Evolutionary conservation across 2,113 vertebrate genomes (phyloP).

Genomic region (Pyxicephalus adspersus): DNA sequence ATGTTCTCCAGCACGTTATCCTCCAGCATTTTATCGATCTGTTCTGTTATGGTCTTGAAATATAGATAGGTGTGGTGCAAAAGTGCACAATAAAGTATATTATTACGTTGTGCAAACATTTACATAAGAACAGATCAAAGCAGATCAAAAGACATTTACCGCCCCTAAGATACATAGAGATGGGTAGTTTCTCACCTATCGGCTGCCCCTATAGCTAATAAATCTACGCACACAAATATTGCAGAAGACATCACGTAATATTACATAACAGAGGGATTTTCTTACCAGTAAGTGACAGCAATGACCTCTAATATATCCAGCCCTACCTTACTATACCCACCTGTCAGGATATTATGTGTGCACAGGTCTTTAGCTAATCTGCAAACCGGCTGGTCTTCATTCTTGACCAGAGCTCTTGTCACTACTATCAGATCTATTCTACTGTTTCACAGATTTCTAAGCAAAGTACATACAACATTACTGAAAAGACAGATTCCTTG

Average conservation of each 20-base stretch:
- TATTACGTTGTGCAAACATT: too few species aligned
- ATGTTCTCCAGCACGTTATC: too few species aligned
- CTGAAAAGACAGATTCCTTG: not conserved
- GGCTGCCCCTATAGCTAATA: not conserved
- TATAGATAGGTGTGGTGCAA: too few species aligned
- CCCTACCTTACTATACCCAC: slow-evolving; percentile 20
- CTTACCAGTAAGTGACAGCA: not conserved
- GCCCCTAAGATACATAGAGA: too few species aligned
- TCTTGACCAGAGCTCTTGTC: slow-evolving; percentile 10
- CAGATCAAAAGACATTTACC: too few species aligned
- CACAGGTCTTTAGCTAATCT: slow-evolving; percentile 3
- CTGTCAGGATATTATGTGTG: not conserved
- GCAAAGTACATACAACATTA: slow-evolving; percentile 8
- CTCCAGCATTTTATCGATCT: too few species aligned
- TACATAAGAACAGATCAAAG: too few species aligned
- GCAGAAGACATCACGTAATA: not conserved
- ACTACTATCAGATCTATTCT: not conserved
- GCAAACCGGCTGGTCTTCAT: slow-evolving; percentile 41
- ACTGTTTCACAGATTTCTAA: not conserved
- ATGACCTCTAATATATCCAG: not conserved
- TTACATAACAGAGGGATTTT: not conserved
- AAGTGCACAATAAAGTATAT: too few species aligned
- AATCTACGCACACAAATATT: not conserved
- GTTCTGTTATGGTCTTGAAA: too few species aligned
- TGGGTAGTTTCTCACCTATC: not conserved